Conservation (phyloP, 1,140 invertebrate species). For the Conus ventricosus region DNA sequence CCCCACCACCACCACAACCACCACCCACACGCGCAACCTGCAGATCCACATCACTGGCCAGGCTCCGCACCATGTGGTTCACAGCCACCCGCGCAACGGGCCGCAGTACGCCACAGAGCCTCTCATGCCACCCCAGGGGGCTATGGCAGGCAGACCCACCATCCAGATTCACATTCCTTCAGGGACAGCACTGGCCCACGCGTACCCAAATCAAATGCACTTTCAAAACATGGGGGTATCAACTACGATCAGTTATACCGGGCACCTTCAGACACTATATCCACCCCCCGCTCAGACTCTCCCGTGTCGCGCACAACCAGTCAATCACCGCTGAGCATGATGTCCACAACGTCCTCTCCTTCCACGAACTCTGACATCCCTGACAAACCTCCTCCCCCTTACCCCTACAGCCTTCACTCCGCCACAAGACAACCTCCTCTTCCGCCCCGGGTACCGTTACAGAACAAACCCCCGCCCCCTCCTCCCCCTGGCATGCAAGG, state of each 20-base stretch:
- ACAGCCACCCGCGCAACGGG: constrained; percentile 25
- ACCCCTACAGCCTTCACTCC: constrained; percentile 59
- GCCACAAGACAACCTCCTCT: constrained; percentile 58
- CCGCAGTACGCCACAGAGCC: constrained; percentile 53
- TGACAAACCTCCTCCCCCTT: constrained; percentile 72
- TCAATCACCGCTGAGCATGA: constrained; percentile 70
- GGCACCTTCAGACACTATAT: constrained; percentile 55
- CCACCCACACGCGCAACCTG: constrained; percentile 55
- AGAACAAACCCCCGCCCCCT: constrained; percentile 66
- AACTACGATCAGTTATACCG: constrained; percentile 48
- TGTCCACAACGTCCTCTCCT: constrained; percentile 68
- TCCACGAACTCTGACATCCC: constrained; percentile 72
- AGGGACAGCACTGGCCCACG: constrained; percentile 10
- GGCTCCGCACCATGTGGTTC: constrained; percentile 44
- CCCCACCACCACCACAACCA: constrained; percentile 36
- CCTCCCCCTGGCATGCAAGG: constrained; percentile 55
- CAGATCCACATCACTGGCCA: constrained; percentile 64
- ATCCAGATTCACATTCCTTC: constrained; percentile 51
- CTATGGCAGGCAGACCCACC: constrained; percentile 35
- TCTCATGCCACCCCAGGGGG: constrained; percentile 7
- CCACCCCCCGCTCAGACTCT: constrained; percentile 70
- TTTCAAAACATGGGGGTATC: constrained; percentile 7
- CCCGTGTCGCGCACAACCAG: constrained; percentile 69
- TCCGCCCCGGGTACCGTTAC: constrained; percentile 64
- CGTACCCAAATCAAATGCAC: constrained; percentile 38